These are phyloP conservation scores for Saccostrea echinata DNA, from an alignment of 1,140 invertebrate genomes.

Conservation along the genomic window DNA sequence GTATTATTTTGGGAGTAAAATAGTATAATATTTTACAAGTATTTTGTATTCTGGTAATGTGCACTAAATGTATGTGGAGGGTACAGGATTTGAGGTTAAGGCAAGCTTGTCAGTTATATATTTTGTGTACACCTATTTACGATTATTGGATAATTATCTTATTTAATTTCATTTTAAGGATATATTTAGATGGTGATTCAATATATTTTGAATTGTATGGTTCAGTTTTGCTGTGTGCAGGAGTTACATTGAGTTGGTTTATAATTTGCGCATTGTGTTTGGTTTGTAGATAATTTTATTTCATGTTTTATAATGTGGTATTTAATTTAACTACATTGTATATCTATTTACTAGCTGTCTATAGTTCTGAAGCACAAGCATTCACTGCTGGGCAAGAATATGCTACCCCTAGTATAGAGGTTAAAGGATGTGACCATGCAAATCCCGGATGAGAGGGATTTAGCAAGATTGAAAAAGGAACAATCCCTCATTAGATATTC, in stretches of 20 bases:
- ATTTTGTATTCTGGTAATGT: slow-evolving; percentile 9
- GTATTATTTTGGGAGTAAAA: too few relatives aligned
- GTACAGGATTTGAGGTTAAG: too few relatives aligned
- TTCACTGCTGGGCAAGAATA: slow-evolving; percentile 7
- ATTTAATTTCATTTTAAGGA: too few relatives aligned
- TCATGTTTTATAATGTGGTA: not conserved
- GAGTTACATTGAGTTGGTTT: not conserved
- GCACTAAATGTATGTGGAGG: too few relatives aligned
- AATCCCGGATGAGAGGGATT: not conserved
- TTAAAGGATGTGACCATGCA: slow-evolving; percentile 35
- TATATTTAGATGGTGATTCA: not conserved
- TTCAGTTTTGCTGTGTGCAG: not conserved
- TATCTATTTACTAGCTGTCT: slow-evolving; percentile 3
- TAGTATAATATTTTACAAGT: not conserved
- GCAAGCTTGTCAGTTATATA: too few relatives aligned
- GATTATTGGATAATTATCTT: too few relatives aligned
- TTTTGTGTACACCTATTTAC: too few relatives aligned
- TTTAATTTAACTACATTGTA: not conserved
- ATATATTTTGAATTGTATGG: not conserved
- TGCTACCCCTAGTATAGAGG: not conserved
- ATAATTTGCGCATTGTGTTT: not conserved
- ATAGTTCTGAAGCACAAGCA: slow-evolving; percentile 44
- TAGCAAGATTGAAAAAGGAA: too few relatives aligned
- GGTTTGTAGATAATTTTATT: slow-evolving; percentile 23
- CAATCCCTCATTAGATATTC: too few relatives aligned